Base-by-base conservation (phyloP, 2,797 vertebrate species). In the Bradypodion pumilum region DNA sequence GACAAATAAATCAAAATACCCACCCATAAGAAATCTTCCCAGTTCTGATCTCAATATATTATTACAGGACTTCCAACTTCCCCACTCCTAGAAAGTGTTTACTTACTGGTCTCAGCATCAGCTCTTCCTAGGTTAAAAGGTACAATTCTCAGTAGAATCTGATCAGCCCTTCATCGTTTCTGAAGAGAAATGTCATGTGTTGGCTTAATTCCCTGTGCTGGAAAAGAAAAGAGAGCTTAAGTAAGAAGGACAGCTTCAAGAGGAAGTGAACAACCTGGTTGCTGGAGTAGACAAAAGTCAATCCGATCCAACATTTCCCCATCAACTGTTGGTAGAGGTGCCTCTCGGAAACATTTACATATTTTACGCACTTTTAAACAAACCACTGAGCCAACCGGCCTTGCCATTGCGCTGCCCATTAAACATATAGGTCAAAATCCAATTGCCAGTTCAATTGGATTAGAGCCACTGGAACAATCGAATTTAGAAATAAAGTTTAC, bases 61-160 rank as follows among this genome's bases (percentile, higher is more conserved):
- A 15, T 73, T 21, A 40, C 49, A 68, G 32, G 15, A 66, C 21
- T 19, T 49, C n/a, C n/a, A n/a, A n/a, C n/a, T 40, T 32, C 21
- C 8, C 49, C 65, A 40, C 70, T 59, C 40, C 40, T 19, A 6
- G 4, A 37, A 83, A 21, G 19, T n/a, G 15, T 6, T 35, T 72
- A 66, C 79, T 78, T 73, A 73, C 74, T 73, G 60, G 72, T 84
- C 40, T 78, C 82, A 81, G 79, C 78, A 77, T 84, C 66, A 72
- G 82, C 66, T 21, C 46, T 59, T 7, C 37, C 44, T 12, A 82
- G 19, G 69, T 72, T 62, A 78, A 60, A 66, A 73, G 60, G n/a
- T 73, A 27, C 12, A 37, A 84, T n/a, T 78, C 25, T 59, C 68
- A 44, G 66, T 32, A 73, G 44, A 65, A 59, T 72, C 66, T n/a